A percentile compares a stretch with the other conserved stretches of the same genome.
phyloP scores from a whole-genome alignment of 2,113 vertebrate genomes.

The Naja naja region DNA sequence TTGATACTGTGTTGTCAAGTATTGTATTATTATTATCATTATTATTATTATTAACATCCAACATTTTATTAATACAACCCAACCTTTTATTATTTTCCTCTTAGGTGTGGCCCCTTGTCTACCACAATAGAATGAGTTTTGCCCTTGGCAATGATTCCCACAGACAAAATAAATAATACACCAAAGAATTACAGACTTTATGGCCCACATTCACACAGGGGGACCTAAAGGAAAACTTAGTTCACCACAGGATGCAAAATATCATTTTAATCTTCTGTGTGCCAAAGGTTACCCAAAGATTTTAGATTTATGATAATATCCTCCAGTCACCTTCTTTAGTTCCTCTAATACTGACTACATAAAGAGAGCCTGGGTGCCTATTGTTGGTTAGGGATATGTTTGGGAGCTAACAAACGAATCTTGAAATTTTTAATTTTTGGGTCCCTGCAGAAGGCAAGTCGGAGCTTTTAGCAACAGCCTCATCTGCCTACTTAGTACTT shows the following conservation, averaged over 20 bases:
- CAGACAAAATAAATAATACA: not conserved
- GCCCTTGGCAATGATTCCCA: not conserved
- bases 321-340: not conserved
- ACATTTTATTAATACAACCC: not conserved
- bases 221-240: not conserved
- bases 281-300: not conserved
- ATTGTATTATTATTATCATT: too few relatives aligned
- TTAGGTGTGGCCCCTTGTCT: not conserved
- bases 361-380: not conserved
- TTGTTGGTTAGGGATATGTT: not conserved
- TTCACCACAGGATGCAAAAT: not conserved
- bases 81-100: not conserved
- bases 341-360: not conserved
- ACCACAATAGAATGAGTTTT: not conserved
- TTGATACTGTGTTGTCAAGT: too few relatives aligned
- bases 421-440: not conserved
- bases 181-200: not conserved
- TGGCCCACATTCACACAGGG: not conserved
- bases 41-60: too few relatives aligned
- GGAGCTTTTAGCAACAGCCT: not conserved
- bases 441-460: not conserved
- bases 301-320: not conserved
- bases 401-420: not conserved
- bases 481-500: not conserved
- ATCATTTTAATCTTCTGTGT: not conserved